Conservation (phyloP, 1,140 invertebrate genomes). For the Hetaerina americana region DNA sequence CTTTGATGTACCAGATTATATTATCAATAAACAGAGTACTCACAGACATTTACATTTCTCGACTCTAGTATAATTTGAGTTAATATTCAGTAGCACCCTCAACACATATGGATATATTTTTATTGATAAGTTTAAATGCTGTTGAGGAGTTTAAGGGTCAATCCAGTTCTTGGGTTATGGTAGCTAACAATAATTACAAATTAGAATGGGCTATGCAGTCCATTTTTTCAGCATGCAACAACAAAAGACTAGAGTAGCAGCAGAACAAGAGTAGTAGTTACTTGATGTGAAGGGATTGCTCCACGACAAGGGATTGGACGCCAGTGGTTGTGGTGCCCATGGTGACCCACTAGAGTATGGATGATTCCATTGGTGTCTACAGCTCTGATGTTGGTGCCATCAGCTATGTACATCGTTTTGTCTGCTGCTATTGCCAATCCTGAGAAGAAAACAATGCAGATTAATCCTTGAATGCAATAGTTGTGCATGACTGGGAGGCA, state of each 20-base stretch:
- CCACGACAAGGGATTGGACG: constrained; percentile 73
- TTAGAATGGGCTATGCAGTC: too few relatives aligned
- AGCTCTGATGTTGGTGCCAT: constrained; percentile 83
- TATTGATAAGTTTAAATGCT: too few relatives aligned
- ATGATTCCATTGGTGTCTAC: constrained; percentile 87
- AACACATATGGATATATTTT: too few relatives aligned
- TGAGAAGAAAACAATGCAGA: constrained; percentile 25
- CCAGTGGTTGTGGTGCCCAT: constrained; percentile 84
- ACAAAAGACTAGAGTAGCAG: too few relatives aligned
- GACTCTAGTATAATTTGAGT: neutral
- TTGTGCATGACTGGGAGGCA: too few relatives aligned
- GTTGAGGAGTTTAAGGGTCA: too few relatives aligned
- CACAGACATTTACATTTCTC: neutral
- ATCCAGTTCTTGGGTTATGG: too few relatives aligned
- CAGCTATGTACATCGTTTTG: constrained; percentile 86
- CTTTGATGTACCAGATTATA: neutral
- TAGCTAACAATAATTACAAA: too few relatives aligned
- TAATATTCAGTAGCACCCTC: neutral
- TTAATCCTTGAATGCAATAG: too few relatives aligned
- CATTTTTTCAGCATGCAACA: too few relatives aligned
- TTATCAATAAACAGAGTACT: neutral
- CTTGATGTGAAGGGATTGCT: constrained; percentile 55
- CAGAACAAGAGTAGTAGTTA: too few relatives aligned
- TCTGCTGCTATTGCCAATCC: constrained; percentile 79
- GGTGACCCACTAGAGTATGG: constrained; percentile 83